Evolutionary conservation across 1,140 invertebrate species (phyloP), one percentile per base, ranked within the genome.

Genomic region (Teleopsis dalmanni): DNA sequence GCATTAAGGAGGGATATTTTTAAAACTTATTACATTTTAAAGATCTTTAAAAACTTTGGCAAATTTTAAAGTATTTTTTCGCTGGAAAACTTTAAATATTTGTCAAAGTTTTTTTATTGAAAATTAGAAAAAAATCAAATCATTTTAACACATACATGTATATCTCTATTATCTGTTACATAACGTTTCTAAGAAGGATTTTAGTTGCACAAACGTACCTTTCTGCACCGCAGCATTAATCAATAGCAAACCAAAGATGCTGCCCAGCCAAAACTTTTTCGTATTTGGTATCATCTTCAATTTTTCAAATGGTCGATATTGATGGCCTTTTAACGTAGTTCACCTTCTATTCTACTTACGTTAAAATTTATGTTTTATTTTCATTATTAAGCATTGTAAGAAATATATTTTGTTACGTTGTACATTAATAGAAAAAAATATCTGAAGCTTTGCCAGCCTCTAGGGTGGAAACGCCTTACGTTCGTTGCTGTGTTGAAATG

Each of bases 41-140:
- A 25, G 18, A 4, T 29, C 16, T 19, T 29, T 37, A 31, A 44
- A 60, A 61, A 57, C 59, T 65, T 65, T 65, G 63, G 53, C 63
- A 63, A 60, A 61, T 58, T 63, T 63, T 59, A 61, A 66, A 60
- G 41, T 54, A 51, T 56, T 55, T 47, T 43, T 51, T 50, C 19
- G 18, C 8, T 29, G 14, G 35, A 40, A 41, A 57, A 54, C 56
- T 65, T 65, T 59, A 52, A 47, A 59, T 59, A 61, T 56, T 63
- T 66, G 63, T 63, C 58, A 66, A 66, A 58, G 59, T 55, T 59
- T 57, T 59, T 26, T 52, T 26, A 45, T 58, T 45, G 55, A 58
- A 63, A 57, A 62, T 65, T 61, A 66, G 63, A 66, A 66, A 66
- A 65, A 66, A 66, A 66, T 66, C 63, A 66, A 66, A 66, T 66